These are phyloP conservation scores for Hydrozoanthus tunicans DNA, from an alignment of 64 coral and sea anemone genomes.

Conservation along the genomic window DNA sequence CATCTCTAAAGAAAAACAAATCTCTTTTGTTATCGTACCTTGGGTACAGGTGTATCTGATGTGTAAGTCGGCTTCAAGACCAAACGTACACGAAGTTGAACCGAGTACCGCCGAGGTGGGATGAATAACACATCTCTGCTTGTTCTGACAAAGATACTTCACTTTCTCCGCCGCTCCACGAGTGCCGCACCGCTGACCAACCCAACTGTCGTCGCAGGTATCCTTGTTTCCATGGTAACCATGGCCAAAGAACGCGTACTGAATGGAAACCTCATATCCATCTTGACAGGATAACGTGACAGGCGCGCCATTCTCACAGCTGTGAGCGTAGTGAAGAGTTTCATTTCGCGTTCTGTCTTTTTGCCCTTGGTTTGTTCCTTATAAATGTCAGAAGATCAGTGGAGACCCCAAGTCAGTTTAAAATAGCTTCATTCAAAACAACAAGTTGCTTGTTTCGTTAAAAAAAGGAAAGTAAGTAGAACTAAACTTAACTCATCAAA, in stretches of 20 bases:
- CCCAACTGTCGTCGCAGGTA: conserved; percentile 34
- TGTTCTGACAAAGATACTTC: conserved; percentile 70
- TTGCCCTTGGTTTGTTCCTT: not conserved
- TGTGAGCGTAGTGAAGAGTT: conserved; percentile 17
- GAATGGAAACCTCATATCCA: conserved; percentile 53
- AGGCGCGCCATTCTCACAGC: conserved; percentile 43
- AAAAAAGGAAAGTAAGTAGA: no score
- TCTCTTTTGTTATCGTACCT: conserved; percentile 13
- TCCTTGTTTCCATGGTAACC: conserved; percentile 62
- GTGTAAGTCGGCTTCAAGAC: conserved; percentile 51
- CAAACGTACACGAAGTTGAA: conserved; percentile 47
- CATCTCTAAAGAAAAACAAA: not conserved
- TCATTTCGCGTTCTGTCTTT: not conserved
- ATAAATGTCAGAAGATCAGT: not conserved
- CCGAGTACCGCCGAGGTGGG: conserved; percentile 59
- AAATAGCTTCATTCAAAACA: no score
- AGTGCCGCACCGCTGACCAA: conserved; percentile 42
- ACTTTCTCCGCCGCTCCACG: conserved; percentile 34
- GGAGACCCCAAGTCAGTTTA: no score
- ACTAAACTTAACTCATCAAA: no score
- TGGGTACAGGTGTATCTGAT: conserved; percentile 53
- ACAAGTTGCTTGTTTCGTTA: no score
- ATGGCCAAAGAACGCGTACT: conserved; percentile 56
- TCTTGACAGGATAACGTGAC: conserved; percentile 37
- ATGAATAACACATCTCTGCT: conserved; percentile 43